Base-by-base conservation (phyloP, 1,140 invertebrate species). In the Trachymyrmex septentrionalis region DNA sequence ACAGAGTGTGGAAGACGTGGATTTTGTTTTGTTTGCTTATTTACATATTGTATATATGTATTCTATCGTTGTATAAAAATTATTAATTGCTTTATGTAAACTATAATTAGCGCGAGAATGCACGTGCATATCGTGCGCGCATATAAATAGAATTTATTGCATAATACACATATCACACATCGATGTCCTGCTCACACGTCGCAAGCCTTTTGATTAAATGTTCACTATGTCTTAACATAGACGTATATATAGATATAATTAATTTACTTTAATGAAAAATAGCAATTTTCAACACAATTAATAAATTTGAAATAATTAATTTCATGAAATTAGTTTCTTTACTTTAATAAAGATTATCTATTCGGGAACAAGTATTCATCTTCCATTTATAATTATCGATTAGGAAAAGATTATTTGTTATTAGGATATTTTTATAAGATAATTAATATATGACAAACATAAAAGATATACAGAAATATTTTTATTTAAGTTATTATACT, bases 151-250 rank as follows among this genome's bases (percentile, higher is more conserved):
- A 44, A 71, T 93, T 95, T 95, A 95, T 95, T 95, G 94, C 94
- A 95, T 95, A 94, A 94, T 95, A 95, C 94, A 95, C 94, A 93
- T 89, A 94, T 93, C 78, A 89, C 92, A 93, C 92, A 91, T 92
- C 86, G 50, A 63, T 90, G 90, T 90, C 89, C 57, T 57, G 87
- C 92, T 91, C 91, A 92, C 86, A 86, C 82, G 75, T 78, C 77
- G 64, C 63, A 75, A 75, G 66, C 48, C 7, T 57, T 38, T 34
- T 2, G 38, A 75, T 2, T 27, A 7, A 21, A 67, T 21, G 16
- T 30, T 78, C 6, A 66, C 44, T 67, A 21, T 21, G 10, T 44
- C 10, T 67, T 7, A 19, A 44, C 2, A 57, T 57, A 57, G 7
- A n/a, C 2, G n/a, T 10, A 21, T 57, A 21, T 21, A n/a, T 61